A percentile compares a stretch with the other conserved stretches of the same genome.
phyloP scores from a whole-genome alignment of 35 echinoderm and acorn worm species.

The Acanthaster planci region DNA sequence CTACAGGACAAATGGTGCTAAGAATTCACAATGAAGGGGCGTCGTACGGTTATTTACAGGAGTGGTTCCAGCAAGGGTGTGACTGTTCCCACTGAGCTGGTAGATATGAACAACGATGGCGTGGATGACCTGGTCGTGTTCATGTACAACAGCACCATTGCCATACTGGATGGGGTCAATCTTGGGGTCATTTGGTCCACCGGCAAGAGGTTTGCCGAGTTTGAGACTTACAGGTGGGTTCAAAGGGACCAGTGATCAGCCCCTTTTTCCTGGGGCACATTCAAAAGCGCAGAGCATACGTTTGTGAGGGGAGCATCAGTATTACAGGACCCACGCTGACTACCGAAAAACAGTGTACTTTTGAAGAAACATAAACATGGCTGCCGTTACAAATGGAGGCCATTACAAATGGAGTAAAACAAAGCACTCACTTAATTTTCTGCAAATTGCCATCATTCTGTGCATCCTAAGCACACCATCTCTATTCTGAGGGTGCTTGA shows the following conservation, averaged over 20 bases:
- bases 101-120: slow-evolving; percentile 63
- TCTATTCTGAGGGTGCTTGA: too few relatives aligned
- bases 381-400: too few relatives aligned
- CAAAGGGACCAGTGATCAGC: neutral
- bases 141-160: slow-evolving; percentile 39
- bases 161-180: slow-evolving; percentile 45
- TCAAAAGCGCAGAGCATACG: too few relatives aligned
- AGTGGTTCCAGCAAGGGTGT: slow-evolving; percentile 43
- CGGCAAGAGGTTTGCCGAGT: slow-evolving; percentile 7
- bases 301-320: too few relatives aligned
- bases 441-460: too few relatives aligned
- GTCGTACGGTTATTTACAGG: neutral
- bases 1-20: neutral
- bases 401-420: too few relatives aligned
- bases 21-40: neutral
- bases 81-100: slow-evolving; percentile 49
- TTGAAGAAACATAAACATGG: too few relatives aligned
- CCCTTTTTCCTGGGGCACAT: too few relatives aligned
- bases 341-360: too few relatives aligned
- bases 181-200: slow-evolving; percentile 49
- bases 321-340: too few relatives aligned
- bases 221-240: slow-evolving; percentile 56
- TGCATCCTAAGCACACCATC: too few relatives aligned
- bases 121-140: slow-evolving; percentile 57
- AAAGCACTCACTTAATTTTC: too few relatives aligned